Base-by-base conservation (phyloP, 2,888 invertebrate species). In the Cephus pygmeus region DNA sequence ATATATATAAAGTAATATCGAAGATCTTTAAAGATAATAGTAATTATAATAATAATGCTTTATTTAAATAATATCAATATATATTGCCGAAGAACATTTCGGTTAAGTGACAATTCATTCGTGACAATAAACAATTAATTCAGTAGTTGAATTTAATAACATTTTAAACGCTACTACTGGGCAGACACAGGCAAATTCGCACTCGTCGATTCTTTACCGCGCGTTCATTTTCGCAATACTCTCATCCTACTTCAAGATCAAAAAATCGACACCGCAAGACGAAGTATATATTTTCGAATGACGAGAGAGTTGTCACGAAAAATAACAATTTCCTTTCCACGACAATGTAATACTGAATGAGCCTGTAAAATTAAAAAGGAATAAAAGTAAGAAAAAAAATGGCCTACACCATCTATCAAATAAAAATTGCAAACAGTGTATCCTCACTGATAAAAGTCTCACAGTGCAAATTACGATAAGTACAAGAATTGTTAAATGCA, bases 31-130 rank as follows among this genome's bases (percentile, higher is more conserved):
- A 69, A 69, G 69, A 31, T 69, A 69, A 69, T 79, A 78, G 69
- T 36, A 79, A 79, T 83, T 82, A 82, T 85, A 79, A 81, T 83
- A 81, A 82, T 85, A 80, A 79, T 83, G 78, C 77, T 86, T 83
- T 85, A 84, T 81, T 82, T 82, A 85, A 84, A 84, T 85, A 82
- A 82, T 82, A 83, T 81, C 81, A 82, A 83, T 79, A 78, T 81
- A 84, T 85, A 84, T 86, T 84, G 82, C 84, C 86, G 83, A 85
- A 40, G 40, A 40, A 82, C 81, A 79, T 81, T 76, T 69, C 69
- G 69, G 33, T 69, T 82, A 82, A 81, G 77, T 81, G 84, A 85
- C 81, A 84, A 81, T 81, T 80, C 75, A 35, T 31, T n/a, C 23
- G 34, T 74, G 74, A 80, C 76, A 77, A 76, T 84, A 76, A 71